phyloP scores from a whole-genome alignment of 2,113 vertebrate genomes.

The Marmota flaviventris region DNA sequence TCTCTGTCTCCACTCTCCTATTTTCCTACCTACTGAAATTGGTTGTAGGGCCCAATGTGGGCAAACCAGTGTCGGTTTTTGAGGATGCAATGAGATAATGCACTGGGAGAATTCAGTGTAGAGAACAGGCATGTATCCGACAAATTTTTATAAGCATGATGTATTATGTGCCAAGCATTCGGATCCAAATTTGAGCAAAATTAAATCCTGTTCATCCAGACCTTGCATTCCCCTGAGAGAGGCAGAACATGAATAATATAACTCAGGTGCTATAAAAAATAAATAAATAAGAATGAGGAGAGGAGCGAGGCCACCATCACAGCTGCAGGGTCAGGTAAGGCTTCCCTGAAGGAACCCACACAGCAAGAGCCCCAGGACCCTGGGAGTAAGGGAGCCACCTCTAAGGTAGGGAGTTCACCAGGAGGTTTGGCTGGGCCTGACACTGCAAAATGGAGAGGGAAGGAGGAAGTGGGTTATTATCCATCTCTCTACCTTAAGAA shows the following conservation, averaged over 20 bases:
- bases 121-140: conserved; percentile 1
- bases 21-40: not conserved
- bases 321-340: not conserved
- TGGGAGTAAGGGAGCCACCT: not conserved
- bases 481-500: not conserved
- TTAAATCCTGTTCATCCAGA: conserved; percentile 1
- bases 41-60: not conserved
- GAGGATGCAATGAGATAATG: not conserved
- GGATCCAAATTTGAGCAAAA: not conserved
- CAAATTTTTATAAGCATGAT: not conserved
- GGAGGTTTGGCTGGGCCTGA: not conserved
- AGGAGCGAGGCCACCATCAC: not conserved
- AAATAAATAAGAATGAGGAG: not conserved
- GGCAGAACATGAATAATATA: not conserved
- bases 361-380: not conserved
- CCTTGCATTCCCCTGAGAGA: not conserved
- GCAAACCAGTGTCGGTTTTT: not conserved
- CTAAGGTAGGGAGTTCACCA: fast-evolving
- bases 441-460: not conserved
- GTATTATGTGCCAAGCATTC: not conserved
- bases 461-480: not conserved
- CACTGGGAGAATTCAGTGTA: not conserved
- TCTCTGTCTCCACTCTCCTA: not conserved
- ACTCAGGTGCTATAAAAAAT: not conserved
- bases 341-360: not conserved